Evolutionary conservation across 2,797 vertebrate species (phyloP).

Genomic region (Loriculus beryllinus): DNA sequence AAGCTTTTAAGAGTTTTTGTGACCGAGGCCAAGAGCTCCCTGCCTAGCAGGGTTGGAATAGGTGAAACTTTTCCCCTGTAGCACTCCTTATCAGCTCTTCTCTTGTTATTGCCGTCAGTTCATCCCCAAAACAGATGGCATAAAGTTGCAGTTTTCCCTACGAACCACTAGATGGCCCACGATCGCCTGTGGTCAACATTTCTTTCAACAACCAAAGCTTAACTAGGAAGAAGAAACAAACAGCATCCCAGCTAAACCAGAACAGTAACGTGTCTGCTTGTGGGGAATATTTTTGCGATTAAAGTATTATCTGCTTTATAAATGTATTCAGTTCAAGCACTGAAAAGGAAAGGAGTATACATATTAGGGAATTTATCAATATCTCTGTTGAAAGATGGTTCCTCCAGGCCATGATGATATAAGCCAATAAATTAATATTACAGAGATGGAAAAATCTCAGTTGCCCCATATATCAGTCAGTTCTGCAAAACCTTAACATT

Average conservation of each 20-base stretch:
- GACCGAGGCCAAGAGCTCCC: background rate
- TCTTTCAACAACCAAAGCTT: background rate
- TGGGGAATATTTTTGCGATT: slow-evolving; percentile 22
- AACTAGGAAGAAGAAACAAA: background rate
- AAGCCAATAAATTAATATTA: slow-evolving; percentile 52
- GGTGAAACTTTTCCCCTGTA: background rate
- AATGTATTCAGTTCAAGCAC: slow-evolving; percentile 27
- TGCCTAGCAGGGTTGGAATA: fast-evolving
- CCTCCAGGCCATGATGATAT: background rate
- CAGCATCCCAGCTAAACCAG: background rate
- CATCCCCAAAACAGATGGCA: too few species aligned
- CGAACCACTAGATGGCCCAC: slow-evolving; percentile 61
- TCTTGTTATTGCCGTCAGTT: background rate
- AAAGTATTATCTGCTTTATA: slow-evolving; percentile 34
- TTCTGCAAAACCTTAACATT: background rate
- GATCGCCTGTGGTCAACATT: slow-evolving; percentile 3
- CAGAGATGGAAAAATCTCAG: slow-evolving; percentile 32
- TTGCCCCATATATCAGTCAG: slow-evolving; percentile 11
- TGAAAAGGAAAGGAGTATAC: background rate
- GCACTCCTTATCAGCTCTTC: background rate
- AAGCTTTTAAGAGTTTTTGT: background rate
- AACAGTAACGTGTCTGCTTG: background rate
- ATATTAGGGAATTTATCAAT: slow-evolving; percentile 34
- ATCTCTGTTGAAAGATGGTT: slow-evolving; percentile 25
- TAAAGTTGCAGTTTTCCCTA: background rate